These are phyloP conservation scores for Alauda arvensis DNA, from an alignment of 2,797 vertebrate species.

Conservation along the genomic window DNA sequence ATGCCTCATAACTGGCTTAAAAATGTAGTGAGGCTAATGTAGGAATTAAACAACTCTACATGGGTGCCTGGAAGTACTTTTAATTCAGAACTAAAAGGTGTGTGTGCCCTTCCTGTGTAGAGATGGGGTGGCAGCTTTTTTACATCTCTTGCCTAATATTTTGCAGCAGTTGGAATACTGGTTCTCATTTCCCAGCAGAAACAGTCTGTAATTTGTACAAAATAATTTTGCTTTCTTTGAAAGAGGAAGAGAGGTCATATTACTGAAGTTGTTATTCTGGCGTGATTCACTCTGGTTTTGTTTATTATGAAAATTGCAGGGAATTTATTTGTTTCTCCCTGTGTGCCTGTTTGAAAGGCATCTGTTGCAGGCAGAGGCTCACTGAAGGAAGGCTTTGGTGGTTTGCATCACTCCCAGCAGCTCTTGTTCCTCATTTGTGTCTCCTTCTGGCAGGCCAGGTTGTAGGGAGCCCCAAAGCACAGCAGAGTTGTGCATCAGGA, in stretches of 20 bases:
- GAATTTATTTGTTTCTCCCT: conserved; percentile 48
- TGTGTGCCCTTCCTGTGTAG: neutral
- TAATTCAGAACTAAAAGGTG: neutral
- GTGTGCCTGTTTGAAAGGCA: conserved; percentile 39
- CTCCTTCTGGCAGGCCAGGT: neutral
- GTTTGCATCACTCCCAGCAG: neutral
- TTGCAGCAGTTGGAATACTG: conserved; percentile 17
- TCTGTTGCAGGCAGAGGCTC: neutral
- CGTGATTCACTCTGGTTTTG: conserved; percentile 57
- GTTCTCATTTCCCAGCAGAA: conserved; percentile 50
- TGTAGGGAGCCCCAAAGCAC: neutral
- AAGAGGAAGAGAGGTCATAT: conserved; percentile 49
- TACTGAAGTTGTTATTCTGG: conserved; percentile 6
- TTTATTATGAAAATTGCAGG: conserved; percentile 63
- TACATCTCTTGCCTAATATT: conserved; percentile 22
- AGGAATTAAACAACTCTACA: neutral
- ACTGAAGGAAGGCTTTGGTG: neutral
- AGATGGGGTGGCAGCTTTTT: neutral
- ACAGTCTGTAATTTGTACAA: conserved; percentile 55
- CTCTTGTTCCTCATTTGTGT: neutral
- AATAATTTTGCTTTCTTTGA: conserved; percentile 61
- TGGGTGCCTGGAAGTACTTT: neutral
- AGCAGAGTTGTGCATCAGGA: neutral
- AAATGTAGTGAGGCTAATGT: neutral
- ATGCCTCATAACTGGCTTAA: neutral